phyloP scores from a whole-genome alignment of 1,140 invertebrate species.

The Helicoverpa zea region DNA sequence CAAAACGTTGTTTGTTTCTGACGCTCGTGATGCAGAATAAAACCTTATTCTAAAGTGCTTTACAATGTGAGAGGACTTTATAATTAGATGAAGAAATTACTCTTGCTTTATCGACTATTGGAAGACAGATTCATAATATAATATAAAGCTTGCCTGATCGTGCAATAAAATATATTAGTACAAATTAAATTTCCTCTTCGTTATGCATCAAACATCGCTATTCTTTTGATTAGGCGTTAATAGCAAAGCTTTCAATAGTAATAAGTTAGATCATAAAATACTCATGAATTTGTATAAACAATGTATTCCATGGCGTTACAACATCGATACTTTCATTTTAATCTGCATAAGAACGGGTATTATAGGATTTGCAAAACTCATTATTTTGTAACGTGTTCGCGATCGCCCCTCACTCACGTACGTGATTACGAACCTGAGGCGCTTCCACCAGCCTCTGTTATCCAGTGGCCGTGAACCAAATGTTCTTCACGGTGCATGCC shows the following conservation, averaged over 20 bases:
- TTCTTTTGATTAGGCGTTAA: background rate
- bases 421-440: constrained; percentile 35
- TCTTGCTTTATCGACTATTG: background rate
- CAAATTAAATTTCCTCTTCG: background rate
- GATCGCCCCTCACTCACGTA: constrained; percentile 41
- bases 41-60: constrained; percentile 7
- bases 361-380: constrained; percentile 41
- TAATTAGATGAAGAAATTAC: constrained; percentile 19
- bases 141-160: too few relatives aligned
- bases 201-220: background rate
- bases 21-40: constrained; percentile 6
- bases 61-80: background rate
- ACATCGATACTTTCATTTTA: constrained; percentile 34
- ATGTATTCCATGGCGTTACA: constrained; percentile 10
- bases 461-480: constrained; percentile 74
- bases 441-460: background rate
- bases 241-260: background rate
- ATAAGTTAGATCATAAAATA: background rate
- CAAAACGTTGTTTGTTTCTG: constrained; percentile 46
- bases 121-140: too few relatives aligned
- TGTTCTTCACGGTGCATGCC: constrained; percentile 73
- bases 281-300: constrained; percentile 1
- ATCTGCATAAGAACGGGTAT: constrained; percentile 44
- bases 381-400: constrained; percentile 45
- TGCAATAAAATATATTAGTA: background rate